These are phyloP conservation scores for Acanthurus tractus DNA, from an alignment of 2,797 vertebrate species.

Conservation along the genomic window DNA sequence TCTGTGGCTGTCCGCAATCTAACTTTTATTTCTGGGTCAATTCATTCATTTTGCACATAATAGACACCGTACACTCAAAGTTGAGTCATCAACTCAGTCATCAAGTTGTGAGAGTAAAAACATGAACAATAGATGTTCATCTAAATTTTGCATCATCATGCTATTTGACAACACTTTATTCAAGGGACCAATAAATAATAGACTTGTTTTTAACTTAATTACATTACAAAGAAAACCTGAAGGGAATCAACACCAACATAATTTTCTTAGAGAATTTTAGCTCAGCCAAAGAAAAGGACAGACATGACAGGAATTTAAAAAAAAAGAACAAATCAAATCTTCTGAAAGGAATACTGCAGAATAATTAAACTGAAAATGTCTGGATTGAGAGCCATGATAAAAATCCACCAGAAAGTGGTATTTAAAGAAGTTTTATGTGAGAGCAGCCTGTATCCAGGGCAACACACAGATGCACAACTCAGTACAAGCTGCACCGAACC, in stretches of 20 bases:
- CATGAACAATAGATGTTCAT: too few species aligned
- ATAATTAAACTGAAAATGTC: background rate
- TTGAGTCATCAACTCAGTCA: background rate
- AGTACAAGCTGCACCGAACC: conserved; percentile 35
- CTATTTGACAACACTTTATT: background rate
- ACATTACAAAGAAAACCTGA: background rate
- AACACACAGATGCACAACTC: conserved; percentile 41
- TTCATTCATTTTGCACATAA: background rate
- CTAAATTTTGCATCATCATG: too few species aligned
- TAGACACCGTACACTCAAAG: background rate
- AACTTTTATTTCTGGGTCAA: background rate
- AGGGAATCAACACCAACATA: background rate
- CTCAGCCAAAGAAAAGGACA: background rate
- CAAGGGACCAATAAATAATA: background rate
- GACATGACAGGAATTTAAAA: background rate
- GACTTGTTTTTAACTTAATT: background rate
- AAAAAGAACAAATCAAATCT: background rate
- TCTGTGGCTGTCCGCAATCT: background rate
- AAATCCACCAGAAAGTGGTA: background rate
- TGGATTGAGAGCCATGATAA: background rate
- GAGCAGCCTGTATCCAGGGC: conserved; percentile 47
- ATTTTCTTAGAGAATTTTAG: background rate
- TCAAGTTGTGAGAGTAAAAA: too few species aligned
- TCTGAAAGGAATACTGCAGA: background rate
- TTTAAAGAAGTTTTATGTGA: conserved; percentile 9